Conservation (phyloP, 2,113 vertebrate genomes). For the Aptenodytes patagonicus region DNA sequence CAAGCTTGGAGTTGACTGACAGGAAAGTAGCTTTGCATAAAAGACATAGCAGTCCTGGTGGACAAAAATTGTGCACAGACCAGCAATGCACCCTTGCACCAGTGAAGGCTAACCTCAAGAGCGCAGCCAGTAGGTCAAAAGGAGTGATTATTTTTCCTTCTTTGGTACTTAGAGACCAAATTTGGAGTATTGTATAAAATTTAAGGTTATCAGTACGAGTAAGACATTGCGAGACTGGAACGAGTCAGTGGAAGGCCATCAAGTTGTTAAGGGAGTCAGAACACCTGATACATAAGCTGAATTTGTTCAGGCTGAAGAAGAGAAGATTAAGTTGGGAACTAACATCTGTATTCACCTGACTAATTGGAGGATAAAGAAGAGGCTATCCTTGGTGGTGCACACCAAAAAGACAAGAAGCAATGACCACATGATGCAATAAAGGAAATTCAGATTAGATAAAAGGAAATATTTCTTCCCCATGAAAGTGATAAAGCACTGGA, state of each 20-base stretch:
- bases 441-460: not conserved
- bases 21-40: not conserved
- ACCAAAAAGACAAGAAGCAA: not conserved
- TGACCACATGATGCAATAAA: not conserved
- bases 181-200: not conserved
- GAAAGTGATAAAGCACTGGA: not conserved
- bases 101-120: not conserved
- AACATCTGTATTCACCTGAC: not conserved
- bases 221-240: not conserved
- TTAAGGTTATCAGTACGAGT: not conserved
- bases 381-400: not conserved
- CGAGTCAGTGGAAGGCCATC: not conserved
- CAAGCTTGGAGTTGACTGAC: not conserved
- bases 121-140: not conserved
- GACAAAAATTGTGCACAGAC: not conserved
- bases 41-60: not conserved
- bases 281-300: not conserved
- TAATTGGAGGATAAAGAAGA: not conserved
- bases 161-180: not conserved
- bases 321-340: not conserved
- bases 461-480: rapidly evolving
- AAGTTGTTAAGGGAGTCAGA: not conserved
- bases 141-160: not conserved
- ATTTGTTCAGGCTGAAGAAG: not conserved
- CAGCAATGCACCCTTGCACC: not conserved